These are phyloP conservation scores for Sepioteuthis lessoniana DNA, from an alignment of 2,888 invertebrate species.

Conservation along the genomic window DNA sequence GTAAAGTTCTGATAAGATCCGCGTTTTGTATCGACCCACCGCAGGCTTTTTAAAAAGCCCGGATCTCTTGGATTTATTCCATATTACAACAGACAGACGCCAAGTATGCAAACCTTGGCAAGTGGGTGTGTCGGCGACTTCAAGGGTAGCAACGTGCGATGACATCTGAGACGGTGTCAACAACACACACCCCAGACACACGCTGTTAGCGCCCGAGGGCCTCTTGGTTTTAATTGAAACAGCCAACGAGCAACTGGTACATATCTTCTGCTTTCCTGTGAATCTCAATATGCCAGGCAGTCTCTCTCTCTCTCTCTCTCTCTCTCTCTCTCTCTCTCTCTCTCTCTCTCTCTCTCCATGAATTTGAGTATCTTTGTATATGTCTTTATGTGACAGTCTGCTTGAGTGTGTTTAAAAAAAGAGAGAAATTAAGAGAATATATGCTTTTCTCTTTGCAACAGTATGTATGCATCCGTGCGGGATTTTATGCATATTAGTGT, in stretches of 20 bases:
- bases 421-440: too few relatives aligned
- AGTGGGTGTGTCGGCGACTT: slow-evolving; percentile 33
- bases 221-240: slow-evolving; percentile 20
- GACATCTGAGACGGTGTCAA: slow-evolving; percentile 23
- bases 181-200: slow-evolving; percentile 33
- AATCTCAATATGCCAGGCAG: background rate
- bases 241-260: background rate
- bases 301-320: background rate
- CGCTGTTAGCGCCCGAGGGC: slow-evolving; percentile 33
- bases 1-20: background rate
- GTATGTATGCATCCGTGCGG: too few relatives aligned
- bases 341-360: background rate
- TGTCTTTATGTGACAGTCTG: too few relatives aligned
- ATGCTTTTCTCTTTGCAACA: too few relatives aligned
- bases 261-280: background rate
- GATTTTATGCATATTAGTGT: too few relatives aligned
- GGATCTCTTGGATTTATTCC: background rate
- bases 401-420: too few relatives aligned
- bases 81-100: slow-evolving; percentile 16
- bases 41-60: background rate
- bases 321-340: too few relatives aligned
- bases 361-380: too few relatives aligned
- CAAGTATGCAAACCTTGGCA: slow-evolving; percentile 6
- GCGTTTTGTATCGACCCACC: slow-evolving; percentile 14
- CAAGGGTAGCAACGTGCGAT: slow-evolving; percentile 33